A percentile compares a stretch with the other conserved stretches of the same genome.
Evolutionary conservation across 2,888 invertebrate genomes (phyloP).

Genomic region (Yponomeuta plumbellus): DNA sequence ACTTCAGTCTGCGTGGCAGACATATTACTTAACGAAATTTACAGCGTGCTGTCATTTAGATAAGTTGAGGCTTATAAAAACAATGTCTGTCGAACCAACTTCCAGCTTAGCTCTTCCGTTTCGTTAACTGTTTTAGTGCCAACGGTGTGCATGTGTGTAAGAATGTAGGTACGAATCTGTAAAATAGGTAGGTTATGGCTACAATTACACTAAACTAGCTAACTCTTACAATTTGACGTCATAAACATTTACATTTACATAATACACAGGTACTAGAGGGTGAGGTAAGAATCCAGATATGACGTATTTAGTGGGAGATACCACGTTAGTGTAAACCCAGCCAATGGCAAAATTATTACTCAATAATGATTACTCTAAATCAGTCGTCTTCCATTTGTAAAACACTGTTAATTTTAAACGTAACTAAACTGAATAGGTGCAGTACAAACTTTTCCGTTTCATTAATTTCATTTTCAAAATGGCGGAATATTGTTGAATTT

Average conservation of each 20-base stretch:
- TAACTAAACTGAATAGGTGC: not conserved
- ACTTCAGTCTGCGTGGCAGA: not conserved
- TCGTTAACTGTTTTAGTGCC: not conserved
- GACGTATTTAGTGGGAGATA: too few relatives aligned
- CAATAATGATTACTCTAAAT: not conserved
- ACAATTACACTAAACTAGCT: not conserved
- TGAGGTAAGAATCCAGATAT: not conserved
- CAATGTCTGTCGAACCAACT: not conserved
- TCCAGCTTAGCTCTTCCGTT: not conserved
- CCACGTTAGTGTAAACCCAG: too few relatives aligned
- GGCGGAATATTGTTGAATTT: conserved; percentile 16
- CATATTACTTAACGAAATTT: not conserved
- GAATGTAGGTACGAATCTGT: not conserved
- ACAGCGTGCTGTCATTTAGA: not conserved
- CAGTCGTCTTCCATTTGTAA: conserved; percentile 11
- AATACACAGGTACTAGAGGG: too few relatives aligned
- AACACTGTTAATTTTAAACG: not conserved
- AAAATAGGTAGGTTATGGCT: not conserved
- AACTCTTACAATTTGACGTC: not conserved
- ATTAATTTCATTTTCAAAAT: conserved; percentile 9
- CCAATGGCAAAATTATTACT: not conserved
- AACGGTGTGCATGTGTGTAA: not conserved
- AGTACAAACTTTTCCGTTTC: conserved; percentile 10
- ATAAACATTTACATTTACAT: too few relatives aligned
- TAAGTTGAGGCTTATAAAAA: not conserved